Conservation (phyloP, 2,113 vertebrate species). For the Fregata magnificens region DNA sequence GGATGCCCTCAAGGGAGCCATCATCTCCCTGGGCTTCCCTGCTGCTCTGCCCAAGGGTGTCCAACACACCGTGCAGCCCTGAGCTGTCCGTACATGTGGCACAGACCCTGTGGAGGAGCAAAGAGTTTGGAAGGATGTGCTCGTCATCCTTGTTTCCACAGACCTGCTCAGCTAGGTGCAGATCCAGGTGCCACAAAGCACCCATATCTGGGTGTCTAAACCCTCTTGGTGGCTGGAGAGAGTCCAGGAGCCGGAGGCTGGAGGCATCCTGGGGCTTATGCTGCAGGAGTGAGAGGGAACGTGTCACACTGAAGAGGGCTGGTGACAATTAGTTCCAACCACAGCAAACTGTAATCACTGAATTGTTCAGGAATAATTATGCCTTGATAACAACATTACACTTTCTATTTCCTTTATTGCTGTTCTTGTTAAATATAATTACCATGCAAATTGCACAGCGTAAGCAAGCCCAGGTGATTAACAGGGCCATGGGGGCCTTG, state of each 20-base stretch:
- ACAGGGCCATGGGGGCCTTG: background rate
- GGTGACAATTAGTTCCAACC: conserved; percentile 36
- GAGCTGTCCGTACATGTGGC: fast-evolving
- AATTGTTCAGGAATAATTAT: conserved; percentile 71
- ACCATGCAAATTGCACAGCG: conserved; percentile 61
- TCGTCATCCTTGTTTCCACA: background rate
- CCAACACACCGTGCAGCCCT: background rate
- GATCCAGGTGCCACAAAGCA: background rate
- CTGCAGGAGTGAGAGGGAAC: background rate
- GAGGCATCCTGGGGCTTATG: background rate
- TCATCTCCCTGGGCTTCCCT: background rate
- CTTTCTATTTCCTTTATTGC: conserved; percentile 68
- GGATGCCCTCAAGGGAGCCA: background rate
- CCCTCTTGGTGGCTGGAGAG: background rate
- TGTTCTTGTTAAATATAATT: conserved; percentile 73
- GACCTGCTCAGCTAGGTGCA: background rate
- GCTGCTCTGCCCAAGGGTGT: fast-evolving
- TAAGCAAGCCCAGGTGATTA: conserved; percentile 67
- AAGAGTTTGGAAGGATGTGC: background rate
- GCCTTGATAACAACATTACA: conserved; percentile 68
- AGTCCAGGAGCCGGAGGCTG: background rate
- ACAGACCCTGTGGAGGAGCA: background rate
- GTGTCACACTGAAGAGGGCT: background rate
- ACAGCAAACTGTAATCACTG: conserved; percentile 56
- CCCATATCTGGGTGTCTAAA: background rate